Evolutionary conservation across 2,888 invertebrate species (phyloP).

Genomic region (Eristalis arbustorum): DNA sequence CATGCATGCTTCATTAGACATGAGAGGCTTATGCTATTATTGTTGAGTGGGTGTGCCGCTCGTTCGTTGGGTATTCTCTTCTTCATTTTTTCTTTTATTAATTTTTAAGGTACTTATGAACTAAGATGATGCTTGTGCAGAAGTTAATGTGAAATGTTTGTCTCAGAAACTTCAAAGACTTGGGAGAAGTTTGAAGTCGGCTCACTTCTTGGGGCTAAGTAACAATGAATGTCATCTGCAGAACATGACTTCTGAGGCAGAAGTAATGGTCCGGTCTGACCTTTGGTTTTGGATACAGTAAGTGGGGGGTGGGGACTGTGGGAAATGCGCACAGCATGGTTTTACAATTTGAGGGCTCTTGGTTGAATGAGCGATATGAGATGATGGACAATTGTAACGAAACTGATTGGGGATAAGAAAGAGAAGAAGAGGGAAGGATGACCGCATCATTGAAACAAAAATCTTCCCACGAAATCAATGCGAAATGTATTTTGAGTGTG

Average conservation of each 20-base stretch:
- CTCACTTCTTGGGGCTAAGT: background rate
- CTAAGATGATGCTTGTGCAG: background rate
- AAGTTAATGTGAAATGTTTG: background rate
- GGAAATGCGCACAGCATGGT: background rate
- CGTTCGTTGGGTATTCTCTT: background rate
- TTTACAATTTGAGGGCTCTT: background rate
- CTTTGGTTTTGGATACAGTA: background rate
- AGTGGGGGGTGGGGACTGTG: background rate
- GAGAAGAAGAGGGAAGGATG: too few species aligned
- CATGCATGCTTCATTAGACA: background rate
- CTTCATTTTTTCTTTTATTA: too few species aligned
- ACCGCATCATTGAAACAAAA: too few species aligned
- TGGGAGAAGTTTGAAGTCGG: background rate
- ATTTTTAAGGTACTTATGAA: background rate
- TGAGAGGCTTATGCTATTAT: background rate
- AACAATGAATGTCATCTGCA: background rate
- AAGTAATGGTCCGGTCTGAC: background rate
- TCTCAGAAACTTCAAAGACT: background rate
- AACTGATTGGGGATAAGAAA: too few species aligned
- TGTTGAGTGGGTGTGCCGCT: background rate
- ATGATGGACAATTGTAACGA: too few species aligned
- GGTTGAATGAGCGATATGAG: background rate
- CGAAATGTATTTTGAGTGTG: too few species aligned
- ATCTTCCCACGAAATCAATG: too few species aligned
- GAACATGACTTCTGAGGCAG: background rate